A percentile compares a stretch with the other conserved stretches of the same genome.
These are phyloP conservation scores for Zosterops japonicus DNA, from an alignment of 2,113 vertebrate genomes.

Conservation along the genomic window DNA sequence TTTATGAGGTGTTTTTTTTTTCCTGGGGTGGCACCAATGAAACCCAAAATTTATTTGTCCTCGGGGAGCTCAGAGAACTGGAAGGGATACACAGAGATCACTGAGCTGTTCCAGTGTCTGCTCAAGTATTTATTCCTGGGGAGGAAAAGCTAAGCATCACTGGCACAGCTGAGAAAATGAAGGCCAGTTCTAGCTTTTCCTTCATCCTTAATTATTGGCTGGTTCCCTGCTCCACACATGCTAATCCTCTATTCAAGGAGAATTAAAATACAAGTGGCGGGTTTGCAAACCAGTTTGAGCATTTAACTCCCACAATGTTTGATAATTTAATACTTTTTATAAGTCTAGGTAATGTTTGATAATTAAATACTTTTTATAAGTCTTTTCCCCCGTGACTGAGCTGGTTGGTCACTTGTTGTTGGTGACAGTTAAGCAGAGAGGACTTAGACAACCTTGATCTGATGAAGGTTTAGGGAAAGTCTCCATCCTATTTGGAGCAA, in stretches of 20 bases:
- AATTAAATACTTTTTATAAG: not conserved
- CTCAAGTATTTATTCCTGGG: not conserved
- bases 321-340: not conserved
- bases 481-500: not conserved
- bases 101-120: not conserved
- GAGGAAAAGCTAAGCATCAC: not conserved
- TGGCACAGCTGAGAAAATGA: not conserved
- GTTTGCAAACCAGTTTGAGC: not conserved
- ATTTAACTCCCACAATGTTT: not conserved
- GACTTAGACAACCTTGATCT: rapidly evolving
- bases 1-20: not conserved
- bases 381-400: not conserved
- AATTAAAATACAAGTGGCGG: not conserved
- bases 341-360: not conserved
- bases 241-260: not conserved
- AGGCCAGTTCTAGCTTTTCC: not conserved
- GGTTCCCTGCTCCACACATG: rapidly evolving
- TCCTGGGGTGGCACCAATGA: rapidly evolving
- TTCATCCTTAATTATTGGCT: not conserved
- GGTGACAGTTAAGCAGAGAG: not conserved
- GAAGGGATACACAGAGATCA: not conserved
- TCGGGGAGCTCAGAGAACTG: rapidly evolving
- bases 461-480: not conserved
- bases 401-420: not conserved
- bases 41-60: not conserved